These are phyloP conservation scores for Trichechus manatus DNA, from an alignment of 2,113 vertebrate species.

Conservation along the genomic window DNA sequence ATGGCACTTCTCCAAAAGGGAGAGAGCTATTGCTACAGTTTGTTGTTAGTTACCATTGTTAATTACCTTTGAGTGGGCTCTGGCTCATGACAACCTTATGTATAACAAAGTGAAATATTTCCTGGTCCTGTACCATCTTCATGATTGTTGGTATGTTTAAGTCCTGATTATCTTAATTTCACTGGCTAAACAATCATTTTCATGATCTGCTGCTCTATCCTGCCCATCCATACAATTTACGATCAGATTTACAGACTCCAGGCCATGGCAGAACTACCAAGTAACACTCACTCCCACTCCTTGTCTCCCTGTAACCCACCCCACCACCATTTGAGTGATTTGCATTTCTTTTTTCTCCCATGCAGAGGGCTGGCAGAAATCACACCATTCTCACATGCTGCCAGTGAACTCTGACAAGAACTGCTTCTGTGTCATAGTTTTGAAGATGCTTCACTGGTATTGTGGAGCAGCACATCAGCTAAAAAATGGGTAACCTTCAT, in stretches of 20 bases:
- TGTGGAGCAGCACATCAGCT: background rate
- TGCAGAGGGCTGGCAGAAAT: background rate
- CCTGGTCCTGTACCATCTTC: background rate
- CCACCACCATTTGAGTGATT: background rate
- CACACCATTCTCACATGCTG: background rate
- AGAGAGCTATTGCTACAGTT: background rate
- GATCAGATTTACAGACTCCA: background rate
- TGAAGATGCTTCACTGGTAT: background rate
- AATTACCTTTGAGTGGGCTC: background rate
- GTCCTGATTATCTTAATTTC: background rate
- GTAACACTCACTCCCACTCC: background rate
- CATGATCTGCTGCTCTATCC: background rate
- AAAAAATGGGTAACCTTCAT: slow-evolving; percentile 9
- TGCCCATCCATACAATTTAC: background rate
- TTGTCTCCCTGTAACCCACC: background rate
- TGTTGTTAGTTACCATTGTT: background rate
- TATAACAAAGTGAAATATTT: background rate
- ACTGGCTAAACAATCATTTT: background rate
- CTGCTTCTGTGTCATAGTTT: background rate
- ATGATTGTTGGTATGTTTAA: too few relatives aligned
- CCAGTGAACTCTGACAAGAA: background rate
- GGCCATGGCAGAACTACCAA: background rate
- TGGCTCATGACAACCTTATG: background rate
- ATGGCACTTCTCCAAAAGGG: background rate
- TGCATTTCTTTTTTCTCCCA: background rate